These are phyloP conservation scores for Coregonus suidteri DNA, from an alignment of 2,797 vertebrate species.

Conservation along the genomic window DNA sequence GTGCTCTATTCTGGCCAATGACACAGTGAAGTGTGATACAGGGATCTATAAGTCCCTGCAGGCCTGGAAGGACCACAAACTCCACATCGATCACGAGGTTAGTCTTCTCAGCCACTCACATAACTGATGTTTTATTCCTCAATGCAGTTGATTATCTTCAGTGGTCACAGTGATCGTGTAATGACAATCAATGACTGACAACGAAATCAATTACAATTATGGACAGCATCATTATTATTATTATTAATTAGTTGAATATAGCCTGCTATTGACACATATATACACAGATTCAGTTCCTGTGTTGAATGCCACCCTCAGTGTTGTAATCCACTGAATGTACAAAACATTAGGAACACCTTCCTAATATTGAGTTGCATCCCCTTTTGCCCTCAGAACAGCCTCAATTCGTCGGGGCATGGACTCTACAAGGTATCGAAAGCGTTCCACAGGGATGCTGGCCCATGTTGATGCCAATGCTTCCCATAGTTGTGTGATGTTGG, in stretches of 20 bases:
- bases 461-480: too few species aligned
- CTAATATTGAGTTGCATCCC: too few species aligned
- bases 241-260: too few species aligned
- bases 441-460: too few species aligned
- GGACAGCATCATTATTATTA: too few species aligned
- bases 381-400: too few species aligned
- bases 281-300: background rate
- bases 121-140: background rate
- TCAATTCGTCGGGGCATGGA: too few species aligned
- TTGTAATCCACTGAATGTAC: background rate
- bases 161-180: background rate
- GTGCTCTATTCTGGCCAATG: slow-evolving; percentile 89
- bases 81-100: slow-evolving; percentile 96
- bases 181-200: background rate
- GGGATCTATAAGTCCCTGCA: slow-evolving; percentile 91
- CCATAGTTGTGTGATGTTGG: too few species aligned
- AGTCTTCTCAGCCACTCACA: slow-evolving; percentile 16
- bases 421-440: too few species aligned
- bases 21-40: slow-evolving; percentile 87
- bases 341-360: too few species aligned
- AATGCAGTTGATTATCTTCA: background rate
- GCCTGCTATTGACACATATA: too few species aligned
- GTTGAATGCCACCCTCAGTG: background rate
- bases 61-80: slow-evolving; percentile 97
- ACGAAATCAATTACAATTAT: too few species aligned